Percentiles rank a stretch among this genome's conserved stretches.
Conservation (phyloP, 2,797 vertebrate species). For the Pangasius larnaudii region DNA sequence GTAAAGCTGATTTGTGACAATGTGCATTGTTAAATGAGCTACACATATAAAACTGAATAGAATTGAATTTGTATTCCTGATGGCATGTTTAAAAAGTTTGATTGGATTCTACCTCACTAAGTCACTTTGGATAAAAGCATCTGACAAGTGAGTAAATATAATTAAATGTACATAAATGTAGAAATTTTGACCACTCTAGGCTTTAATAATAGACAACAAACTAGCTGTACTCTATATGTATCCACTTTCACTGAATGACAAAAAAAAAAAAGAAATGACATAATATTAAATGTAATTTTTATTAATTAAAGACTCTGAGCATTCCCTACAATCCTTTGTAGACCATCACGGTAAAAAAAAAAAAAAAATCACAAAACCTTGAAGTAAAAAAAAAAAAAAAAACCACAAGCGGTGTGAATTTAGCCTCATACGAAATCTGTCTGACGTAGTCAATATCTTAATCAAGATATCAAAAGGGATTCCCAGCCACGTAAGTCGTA, state of each 20-base stretch:
- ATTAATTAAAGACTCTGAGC: neutral
- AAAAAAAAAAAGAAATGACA: neutral
- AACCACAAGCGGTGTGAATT: neutral
- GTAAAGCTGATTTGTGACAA: no score
- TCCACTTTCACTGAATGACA: neutral
- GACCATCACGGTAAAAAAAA: neutral
- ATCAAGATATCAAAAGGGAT: slow-evolving; percentile 16
- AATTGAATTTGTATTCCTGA: neutral
- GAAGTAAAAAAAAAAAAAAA: neutral
- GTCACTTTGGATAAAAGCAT: neutral
- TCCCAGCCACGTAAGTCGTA: neutral
- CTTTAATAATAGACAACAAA: neutral
- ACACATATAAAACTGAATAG: no score
- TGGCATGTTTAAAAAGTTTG: neutral
- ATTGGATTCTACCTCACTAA: neutral
- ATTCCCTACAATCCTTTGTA: neutral
- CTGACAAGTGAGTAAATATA: neutral
- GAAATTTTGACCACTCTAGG: no score
- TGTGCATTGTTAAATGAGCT: no score
- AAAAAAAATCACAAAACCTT: neutral
- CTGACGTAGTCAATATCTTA: neutral
- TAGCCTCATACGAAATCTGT: neutral
- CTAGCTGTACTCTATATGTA: neutral
- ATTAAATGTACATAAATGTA: neutral
- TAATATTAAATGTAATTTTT: neutral